Percentiles rank a stretch among this genome's conserved stretches.
phyloP scores from a whole-genome alignment of 1,140 invertebrate species.

The Drusus annulatus region DNA sequence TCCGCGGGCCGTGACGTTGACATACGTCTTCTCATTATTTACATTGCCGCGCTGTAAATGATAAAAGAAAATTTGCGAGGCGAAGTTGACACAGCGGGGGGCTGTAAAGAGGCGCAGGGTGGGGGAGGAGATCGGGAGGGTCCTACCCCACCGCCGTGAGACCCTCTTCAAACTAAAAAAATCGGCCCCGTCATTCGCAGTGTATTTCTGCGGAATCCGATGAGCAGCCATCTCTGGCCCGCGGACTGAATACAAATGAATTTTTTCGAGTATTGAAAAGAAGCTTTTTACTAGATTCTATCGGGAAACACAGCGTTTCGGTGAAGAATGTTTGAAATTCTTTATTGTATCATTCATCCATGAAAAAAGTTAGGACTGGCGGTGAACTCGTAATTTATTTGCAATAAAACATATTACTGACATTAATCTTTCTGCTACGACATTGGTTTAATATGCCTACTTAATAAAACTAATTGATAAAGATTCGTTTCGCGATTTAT shows the following conservation, averaged over 20 bases:
- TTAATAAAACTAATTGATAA: too few species aligned
- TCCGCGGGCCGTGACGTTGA: slow-evolving; percentile 53
- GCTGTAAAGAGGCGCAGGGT: neutral
- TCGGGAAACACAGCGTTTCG: slow-evolving; percentile 17
- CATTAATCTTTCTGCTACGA: too few species aligned
- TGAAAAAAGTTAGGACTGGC: too few species aligned
- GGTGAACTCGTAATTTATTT: too few species aligned
- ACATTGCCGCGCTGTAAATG: slow-evolving; percentile 57
- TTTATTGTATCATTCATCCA: slow-evolving; percentile 1
- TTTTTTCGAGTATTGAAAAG: slow-evolving; percentile 24
- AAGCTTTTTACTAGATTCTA: slow-evolving; percentile 23
- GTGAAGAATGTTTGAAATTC: slow-evolving; percentile 12
- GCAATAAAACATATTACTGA: too few species aligned
- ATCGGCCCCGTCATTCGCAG: slow-evolving; percentile 46
- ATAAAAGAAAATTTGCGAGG: slow-evolving; percentile 59
- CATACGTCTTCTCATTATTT: slow-evolving; percentile 59
- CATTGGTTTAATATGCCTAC: too few species aligned
- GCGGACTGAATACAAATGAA: slow-evolving; percentile 36
- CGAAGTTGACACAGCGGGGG: slow-evolving; percentile 45
- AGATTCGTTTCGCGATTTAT: too few species aligned
- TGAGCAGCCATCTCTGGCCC: slow-evolving; percentile 32
- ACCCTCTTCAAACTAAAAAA: slow-evolving; percentile 52
- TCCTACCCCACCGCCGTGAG: slow-evolving; percentile 2
- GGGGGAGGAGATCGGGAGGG: neutral
- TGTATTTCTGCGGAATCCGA: slow-evolving; percentile 41